Percentiles rank a stretch among this genome's conserved stretches.
phyloP scores from a whole-genome alignment of 2,113 vertebrate genomes.

The Psittacula cyanocephala region DNA sequence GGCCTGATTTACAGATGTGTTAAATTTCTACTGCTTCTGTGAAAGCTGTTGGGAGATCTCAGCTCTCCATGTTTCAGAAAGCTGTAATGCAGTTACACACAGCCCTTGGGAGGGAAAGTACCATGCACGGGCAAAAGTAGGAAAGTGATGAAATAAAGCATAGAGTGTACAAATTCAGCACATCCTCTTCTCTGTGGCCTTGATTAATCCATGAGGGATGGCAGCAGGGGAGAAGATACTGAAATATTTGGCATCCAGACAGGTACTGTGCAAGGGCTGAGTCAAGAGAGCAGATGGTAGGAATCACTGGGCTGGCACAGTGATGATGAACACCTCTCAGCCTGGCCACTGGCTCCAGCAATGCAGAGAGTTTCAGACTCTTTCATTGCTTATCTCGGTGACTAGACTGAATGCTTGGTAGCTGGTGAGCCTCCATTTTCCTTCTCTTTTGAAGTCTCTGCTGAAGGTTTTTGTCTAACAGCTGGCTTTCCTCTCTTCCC shows the following conservation, averaged over 20 bases:
- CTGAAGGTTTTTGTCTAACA: background rate
- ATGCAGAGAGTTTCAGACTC: background rate
- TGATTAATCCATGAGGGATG: background rate
- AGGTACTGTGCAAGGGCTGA: background rate
- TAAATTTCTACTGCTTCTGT: background rate
- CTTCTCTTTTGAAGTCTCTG: background rate
- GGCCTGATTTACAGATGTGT: constrained; percentile 4
- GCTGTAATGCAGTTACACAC: background rate
- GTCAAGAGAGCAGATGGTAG: background rate
- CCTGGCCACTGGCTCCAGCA: background rate
- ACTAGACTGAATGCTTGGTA: background rate
- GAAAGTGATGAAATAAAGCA: background rate
- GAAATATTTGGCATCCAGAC: background rate
- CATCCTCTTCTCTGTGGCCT: background rate
- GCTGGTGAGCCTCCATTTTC: background rate
- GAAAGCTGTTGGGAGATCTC: background rate
- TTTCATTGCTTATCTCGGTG: background rate
- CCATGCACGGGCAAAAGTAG: background rate
- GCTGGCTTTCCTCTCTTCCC: background rate
- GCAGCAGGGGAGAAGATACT: background rate
- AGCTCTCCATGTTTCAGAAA: background rate
- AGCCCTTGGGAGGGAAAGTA: background rate
- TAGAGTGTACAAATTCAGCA: background rate
- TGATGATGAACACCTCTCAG: background rate
- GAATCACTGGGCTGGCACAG: background rate